These are phyloP conservation scores for Babylonia areolata DNA, from an alignment of 1,140 invertebrate species.

Conservation along the genomic window DNA sequence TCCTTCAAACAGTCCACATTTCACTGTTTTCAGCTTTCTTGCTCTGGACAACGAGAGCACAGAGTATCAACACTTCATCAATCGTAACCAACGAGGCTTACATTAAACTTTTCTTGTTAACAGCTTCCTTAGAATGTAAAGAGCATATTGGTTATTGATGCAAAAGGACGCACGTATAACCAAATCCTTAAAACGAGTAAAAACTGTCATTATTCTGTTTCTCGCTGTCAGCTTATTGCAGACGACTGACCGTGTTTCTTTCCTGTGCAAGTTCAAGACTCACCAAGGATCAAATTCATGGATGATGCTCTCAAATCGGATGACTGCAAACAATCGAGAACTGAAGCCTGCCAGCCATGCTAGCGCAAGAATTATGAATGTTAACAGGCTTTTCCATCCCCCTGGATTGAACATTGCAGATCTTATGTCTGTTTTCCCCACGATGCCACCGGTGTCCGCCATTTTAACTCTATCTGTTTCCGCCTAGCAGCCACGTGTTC, in stretches of 20 bases:
- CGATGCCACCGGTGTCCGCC: constrained; percentile 72
- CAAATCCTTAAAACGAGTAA: too few relatives aligned
- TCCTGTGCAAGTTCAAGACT: constrained; percentile 71
- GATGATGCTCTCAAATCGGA: constrained; percentile 99
- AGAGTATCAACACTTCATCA: too few relatives aligned
- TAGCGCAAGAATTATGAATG: constrained; percentile 88
- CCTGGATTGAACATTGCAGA: constrained; percentile 74
- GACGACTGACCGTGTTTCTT: neutral
- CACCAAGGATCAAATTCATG: constrained; percentile 99
- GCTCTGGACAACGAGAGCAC: too few relatives aligned
- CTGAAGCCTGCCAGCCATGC: constrained; percentile 99
- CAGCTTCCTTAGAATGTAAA: too few relatives aligned
- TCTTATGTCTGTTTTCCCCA: constrained; percentile 67
- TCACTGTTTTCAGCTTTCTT: too few relatives aligned
- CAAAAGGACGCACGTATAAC: too few relatives aligned
- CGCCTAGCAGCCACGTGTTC: constrained; percentile 58
- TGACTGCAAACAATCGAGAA: constrained; percentile 98
- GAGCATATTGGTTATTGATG: too few relatives aligned
- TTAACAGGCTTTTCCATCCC: constrained; percentile 82
- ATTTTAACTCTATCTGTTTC: constrained; percentile 60
- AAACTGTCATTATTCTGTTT: too few relatives aligned
- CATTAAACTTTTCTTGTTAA: too few relatives aligned
- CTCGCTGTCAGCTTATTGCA: neutral
- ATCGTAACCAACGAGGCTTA: too few relatives aligned
- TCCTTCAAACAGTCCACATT: too few relatives aligned